Evolutionary conservation across 1,140 invertebrate species (phyloP).

Genomic region (Grapholita molesta): DNA sequence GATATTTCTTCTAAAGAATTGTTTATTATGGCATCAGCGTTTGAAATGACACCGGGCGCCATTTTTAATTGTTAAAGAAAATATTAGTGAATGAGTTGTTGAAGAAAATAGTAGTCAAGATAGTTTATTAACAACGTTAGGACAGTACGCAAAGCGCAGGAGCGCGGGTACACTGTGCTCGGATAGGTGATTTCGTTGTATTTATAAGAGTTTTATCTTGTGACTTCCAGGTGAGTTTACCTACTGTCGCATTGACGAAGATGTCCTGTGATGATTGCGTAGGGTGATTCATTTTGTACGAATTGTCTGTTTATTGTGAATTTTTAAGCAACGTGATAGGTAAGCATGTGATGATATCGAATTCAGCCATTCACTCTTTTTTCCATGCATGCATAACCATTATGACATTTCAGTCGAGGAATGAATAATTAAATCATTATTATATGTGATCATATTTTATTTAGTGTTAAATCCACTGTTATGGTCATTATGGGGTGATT

Average conservation of each 20-base stretch:
- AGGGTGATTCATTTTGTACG: background rate
- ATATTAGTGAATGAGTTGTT: too few relatives aligned
- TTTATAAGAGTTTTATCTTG: conserved; percentile 67
- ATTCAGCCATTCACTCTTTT: too few relatives aligned
- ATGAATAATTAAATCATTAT: too few relatives aligned
- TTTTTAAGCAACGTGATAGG: background rate
- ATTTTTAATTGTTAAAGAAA: conserved; percentile 40
- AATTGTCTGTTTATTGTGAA: background rate
- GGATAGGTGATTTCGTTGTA: conserved; percentile 48
- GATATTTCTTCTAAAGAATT: conserved; percentile 37
- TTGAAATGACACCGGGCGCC: conserved; percentile 61
- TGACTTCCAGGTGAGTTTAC: conserved; percentile 17
- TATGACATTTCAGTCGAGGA: too few relatives aligned
- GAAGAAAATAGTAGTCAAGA: conserved; percentile 4
- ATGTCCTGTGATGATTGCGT: background rate
- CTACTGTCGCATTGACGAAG: background rate
- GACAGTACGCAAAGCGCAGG: conserved; percentile 32
- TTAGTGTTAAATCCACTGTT: too few relatives aligned
- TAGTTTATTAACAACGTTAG: conserved; percentile 23
- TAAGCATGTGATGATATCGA: too few relatives aligned
- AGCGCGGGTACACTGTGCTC: conserved; percentile 51
- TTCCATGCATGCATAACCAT: too few relatives aligned
- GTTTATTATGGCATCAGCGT: conserved; percentile 47
- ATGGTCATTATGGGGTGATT: too few relatives aligned
- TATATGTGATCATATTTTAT: too few relatives aligned